Percentiles rank a stretch among this genome's conserved stretches.
Conservation (phyloP, 1,140 invertebrate genomes). For the Scaptodrosophila lebanonensis region DNA sequence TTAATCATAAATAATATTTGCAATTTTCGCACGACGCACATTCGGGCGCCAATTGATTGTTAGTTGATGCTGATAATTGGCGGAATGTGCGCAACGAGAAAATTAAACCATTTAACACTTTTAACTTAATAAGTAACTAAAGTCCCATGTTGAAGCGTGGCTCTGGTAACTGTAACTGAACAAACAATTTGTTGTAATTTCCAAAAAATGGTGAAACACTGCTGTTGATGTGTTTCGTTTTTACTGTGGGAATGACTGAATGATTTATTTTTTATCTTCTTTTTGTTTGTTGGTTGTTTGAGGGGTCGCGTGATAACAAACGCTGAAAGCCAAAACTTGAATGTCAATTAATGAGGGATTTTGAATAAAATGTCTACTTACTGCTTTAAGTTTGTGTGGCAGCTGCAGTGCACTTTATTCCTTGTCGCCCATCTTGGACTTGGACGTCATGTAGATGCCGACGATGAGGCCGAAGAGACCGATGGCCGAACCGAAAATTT, state of each 20-base stretch:
- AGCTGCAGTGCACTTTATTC: constrained; percentile 35
- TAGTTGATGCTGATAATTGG: constrained; percentile 36
- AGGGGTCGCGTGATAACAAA: constrained; percentile 34
- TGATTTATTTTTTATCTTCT: constrained; percentile 46
- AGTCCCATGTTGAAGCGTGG: constrained; percentile 53
- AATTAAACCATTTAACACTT: constrained; percentile 31
- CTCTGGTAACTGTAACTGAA: constrained; percentile 46
- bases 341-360: too few relatives aligned
- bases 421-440: constrained; percentile 81
- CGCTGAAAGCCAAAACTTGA: too few relatives aligned
- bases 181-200: constrained; percentile 55
- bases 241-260: constrained; percentile 37
- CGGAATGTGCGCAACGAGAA: constrained; percentile 38
- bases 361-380: not conserved
- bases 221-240: constrained; percentile 48
- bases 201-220: constrained; percentile 53
- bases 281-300: constrained; percentile 22
- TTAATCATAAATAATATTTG: not conserved
- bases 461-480: constrained; percentile 99
- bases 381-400: constrained; percentile 33
- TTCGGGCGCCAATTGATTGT: constrained; percentile 23
- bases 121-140: constrained; percentile 61
- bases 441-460: constrained; percentile 92
- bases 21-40: constrained; percentile 47
- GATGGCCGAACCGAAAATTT: constrained; percentile 99